Evolutionary conservation across 2,113 vertebrate species (phyloP), one percentile per base, ranked within the genome.

Genomic region (Oryctolagus cuniculus): DNA sequence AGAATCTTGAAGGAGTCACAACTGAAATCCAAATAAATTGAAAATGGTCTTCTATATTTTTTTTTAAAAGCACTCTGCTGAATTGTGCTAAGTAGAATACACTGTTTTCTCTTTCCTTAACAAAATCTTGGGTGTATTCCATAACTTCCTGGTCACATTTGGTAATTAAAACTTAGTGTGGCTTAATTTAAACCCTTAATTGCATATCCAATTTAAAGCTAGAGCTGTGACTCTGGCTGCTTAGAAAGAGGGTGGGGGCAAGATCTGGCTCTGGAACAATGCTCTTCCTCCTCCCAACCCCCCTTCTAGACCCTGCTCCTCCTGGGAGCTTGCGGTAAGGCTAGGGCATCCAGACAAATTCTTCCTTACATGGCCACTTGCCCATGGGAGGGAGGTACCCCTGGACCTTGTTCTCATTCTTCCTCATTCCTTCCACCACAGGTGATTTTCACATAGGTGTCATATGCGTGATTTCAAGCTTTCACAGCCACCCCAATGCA

Each of bases 141-240:
- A 97, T 97, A 97, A 95, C 94, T 97, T 95, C 94, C 94, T 97
- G 96, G 96, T 97, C 96, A 96, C 94, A 96, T 97, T 97, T 97
- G 96, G 94, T 97, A 97, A 97, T 97, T 97, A 97, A 97, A 97
- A 97, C 96, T 96, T 95, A 96, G 96, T 96, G 96, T 95, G 95
- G 95, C 95, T 97, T 97, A 97, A 97, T 97, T 97, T 97, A 97
- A 97, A 97, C 92, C 96, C 93, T 96, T 96, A 97, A 97, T 97
- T 97, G 95, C 96, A 88, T 95, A 94, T 97, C 95, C 96, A 97
- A 97, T 97, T 97, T 97, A 96, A 95, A 95, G 90, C 92, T 93
- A 96, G 94, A 90, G 83, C 96, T 97, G 94, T 93, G 92, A 96
- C 96, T 96, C 55, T 95, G 94, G 69, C 95, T 94, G 94, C 85